Percentiles rank a stretch among this genome's conserved stretches.
Conservation (phyloP, 2,797 vertebrate genomes). For the Gymnopithys bicolor region DNA sequence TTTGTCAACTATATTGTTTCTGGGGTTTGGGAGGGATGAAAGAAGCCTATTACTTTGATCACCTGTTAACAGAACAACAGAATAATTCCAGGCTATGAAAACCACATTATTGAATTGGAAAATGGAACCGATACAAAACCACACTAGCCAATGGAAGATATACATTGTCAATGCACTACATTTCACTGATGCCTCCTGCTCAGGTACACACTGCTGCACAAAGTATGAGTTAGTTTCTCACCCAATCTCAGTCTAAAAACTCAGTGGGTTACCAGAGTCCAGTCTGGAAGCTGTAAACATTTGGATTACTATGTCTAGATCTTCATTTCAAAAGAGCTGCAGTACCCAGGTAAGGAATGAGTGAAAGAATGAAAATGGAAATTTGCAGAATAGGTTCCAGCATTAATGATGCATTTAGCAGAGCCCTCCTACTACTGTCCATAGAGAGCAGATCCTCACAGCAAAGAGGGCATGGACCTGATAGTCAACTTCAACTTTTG, state of each 20-base stretch:
- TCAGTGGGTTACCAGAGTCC: background rate
- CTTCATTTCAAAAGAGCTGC: background rate
- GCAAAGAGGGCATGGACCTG: background rate
- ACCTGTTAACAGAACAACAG: accelerated
- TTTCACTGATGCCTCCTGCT: background rate
- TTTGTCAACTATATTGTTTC: background rate
- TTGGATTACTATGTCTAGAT: background rate
- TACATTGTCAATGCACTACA: background rate
- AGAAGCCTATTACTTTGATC: background rate
- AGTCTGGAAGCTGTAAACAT: background rate
- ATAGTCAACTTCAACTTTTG: background rate
- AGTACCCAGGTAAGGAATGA: background rate
- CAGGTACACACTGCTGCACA: background rate
- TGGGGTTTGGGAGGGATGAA: background rate
- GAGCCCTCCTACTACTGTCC: background rate
- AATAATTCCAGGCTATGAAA: background rate
- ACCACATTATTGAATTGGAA: background rate
- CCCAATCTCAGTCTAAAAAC: background rate
- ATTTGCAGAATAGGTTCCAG: background rate
- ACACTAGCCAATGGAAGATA: background rate
- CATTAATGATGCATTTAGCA: background rate
- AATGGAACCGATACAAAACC: background rate
- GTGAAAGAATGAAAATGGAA: background rate
- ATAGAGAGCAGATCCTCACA: background rate
- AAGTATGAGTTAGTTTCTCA: background rate